Conservation (phyloP, 2,797 vertebrate species). For the Cottoperca gobio region DNA sequence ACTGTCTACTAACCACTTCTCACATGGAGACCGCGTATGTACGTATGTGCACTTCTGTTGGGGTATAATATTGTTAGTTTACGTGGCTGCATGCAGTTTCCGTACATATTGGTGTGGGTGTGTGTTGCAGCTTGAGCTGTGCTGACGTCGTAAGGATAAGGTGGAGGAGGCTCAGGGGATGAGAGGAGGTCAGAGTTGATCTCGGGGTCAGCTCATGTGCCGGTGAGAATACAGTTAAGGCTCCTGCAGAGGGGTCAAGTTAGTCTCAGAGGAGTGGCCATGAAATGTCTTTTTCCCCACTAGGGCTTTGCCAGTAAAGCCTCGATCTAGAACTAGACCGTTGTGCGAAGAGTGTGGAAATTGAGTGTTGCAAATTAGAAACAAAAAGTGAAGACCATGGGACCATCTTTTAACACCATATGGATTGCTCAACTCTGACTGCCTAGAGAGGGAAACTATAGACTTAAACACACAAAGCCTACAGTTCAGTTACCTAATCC, state of each 20-base stretch:
- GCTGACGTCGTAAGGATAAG: constrained; percentile 27
- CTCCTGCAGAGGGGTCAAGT: constrained; percentile 54
- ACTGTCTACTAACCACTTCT: constrained; percentile 78
- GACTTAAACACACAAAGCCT: constrained; percentile 45
- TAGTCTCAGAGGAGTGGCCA: constrained; percentile 54
- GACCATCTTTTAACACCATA: constrained; percentile 34
- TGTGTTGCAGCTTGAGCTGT: constrained; percentile 17
- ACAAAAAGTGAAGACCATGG: constrained; percentile 21
- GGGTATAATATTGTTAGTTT: constrained; percentile 51
- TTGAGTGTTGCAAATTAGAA: constrained; percentile 34
- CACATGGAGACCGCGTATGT: constrained; percentile 46
- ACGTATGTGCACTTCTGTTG: constrained; percentile 8
- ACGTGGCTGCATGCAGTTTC: background rate
- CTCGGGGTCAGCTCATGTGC: constrained; percentile 37
- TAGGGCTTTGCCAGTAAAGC: background rate
- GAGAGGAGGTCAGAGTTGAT: constrained; percentile 56
- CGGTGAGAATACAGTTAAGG: constrained; percentile 36
- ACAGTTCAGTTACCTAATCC: constrained; percentile 61
- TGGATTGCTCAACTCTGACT: constrained; percentile 57
- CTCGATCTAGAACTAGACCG: constrained; percentile 23
- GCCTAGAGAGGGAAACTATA: constrained; percentile 51
- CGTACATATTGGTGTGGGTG: constrained; percentile 9
- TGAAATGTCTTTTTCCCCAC: constrained; percentile 2
- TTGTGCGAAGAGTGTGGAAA: constrained; percentile 21
- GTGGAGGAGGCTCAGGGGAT: constrained; percentile 20